These are phyloP conservation scores for Cnemophilus loriae DNA, from an alignment of 2,113 vertebrate species.

Conservation along the genomic window DNA sequence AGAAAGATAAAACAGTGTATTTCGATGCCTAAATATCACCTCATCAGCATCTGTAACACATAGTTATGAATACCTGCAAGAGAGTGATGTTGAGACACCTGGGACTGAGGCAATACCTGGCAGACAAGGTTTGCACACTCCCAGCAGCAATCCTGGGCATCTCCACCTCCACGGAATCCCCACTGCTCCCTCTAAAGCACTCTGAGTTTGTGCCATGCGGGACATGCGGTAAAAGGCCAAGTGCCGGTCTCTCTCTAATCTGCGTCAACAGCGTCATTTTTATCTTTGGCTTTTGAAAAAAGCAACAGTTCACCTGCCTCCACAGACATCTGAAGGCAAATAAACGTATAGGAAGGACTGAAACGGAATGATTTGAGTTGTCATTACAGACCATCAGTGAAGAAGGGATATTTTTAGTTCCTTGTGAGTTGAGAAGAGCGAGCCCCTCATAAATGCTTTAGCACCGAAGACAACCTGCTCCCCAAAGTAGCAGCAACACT, in stretches of 20 bases:
- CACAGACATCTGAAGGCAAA: not conserved
- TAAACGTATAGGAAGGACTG: not conserved
- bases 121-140: not conserved
- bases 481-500: not conserved
- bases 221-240: not conserved
- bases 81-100: not conserved
- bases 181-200: not conserved
- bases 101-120: not conserved
- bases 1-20: not conserved
- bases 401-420: not conserved
- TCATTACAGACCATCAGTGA: not conserved
- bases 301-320: not conserved
- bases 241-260: not conserved
- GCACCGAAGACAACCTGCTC: fast-evolving
- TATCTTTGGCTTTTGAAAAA: not conserved
- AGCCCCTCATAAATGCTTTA: fast-evolving
- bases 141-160: not conserved
- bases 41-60: not conserved
- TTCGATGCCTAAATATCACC: not conserved
- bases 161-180: too few species aligned
- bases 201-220: not conserved
- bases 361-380: not conserved
- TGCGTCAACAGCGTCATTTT: not conserved
- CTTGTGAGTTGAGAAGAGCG: not conserved
- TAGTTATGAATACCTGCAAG: fast-evolving